phyloP scores from a whole-genome alignment of 1,140 invertebrate genomes.

The Proctacanthus coquilletti region DNA sequence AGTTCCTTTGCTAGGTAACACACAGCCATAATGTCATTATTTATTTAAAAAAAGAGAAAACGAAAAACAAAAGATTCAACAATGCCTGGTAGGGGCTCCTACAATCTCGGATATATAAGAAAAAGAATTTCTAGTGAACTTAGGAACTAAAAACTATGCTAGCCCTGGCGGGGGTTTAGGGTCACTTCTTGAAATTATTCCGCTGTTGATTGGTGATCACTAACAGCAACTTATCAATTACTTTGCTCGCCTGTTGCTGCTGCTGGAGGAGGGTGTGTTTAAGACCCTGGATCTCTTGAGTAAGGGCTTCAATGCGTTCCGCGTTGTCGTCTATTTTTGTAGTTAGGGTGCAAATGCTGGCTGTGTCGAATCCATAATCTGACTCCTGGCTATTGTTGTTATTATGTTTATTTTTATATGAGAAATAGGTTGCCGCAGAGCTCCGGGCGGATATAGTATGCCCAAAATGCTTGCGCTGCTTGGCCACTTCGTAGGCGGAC shows the following conservation, averaged over 20 bases:
- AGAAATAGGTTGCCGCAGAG: slow-evolving; percentile 37
- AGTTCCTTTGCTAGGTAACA: too few relatives aligned
- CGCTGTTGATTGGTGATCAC: slow-evolving; percentile 29
- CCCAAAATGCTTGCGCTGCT: slow-evolving; percentile 47
- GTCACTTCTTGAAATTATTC: slow-evolving; percentile 26
- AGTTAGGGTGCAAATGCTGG: slow-evolving; percentile 36
- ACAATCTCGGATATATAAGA: too few relatives aligned
- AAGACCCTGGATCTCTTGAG: slow-evolving; percentile 43
- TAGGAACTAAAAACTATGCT: too few relatives aligned
- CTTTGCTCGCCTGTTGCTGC: slow-evolving; percentile 28
- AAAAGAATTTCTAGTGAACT: too few relatives aligned
- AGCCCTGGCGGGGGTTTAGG: too few relatives aligned
- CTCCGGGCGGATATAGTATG: slow-evolving; percentile 46
- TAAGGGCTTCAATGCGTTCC: slow-evolving; percentile 40
- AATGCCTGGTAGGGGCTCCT: too few relatives aligned
- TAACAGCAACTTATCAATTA: slow-evolving; percentile 28
- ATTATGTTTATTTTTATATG: slow-evolving; percentile 43
- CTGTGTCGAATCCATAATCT: slow-evolving; percentile 32
- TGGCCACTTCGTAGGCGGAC: slow-evolving; percentile 57
- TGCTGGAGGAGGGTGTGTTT: slow-evolving; percentile 36
- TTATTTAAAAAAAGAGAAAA: too few relatives aligned
- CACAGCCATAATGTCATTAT: too few relatives aligned
- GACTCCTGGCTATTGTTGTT: slow-evolving; percentile 39
- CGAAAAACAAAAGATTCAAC: too few relatives aligned
- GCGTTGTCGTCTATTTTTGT: slow-evolving; percentile 44